Conservation (phyloP, 2,113 vertebrate genomes). For the Nibea coibor region DNA sequence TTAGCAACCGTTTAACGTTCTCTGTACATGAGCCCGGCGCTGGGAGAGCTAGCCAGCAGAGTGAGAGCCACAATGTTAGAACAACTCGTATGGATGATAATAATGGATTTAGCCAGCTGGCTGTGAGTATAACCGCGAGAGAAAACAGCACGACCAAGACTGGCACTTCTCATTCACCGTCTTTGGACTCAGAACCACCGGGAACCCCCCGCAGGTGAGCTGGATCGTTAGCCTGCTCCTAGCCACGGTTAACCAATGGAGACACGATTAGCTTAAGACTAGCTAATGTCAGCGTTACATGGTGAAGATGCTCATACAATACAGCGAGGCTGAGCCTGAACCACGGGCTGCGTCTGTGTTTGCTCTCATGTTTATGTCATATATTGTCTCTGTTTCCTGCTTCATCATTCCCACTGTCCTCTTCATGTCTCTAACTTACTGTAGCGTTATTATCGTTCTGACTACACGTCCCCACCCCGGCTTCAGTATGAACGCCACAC, state of each 20-base stretch:
- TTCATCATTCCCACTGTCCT: not conserved
- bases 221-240: conserved; percentile 51
- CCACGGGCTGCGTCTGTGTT: too few relatives aligned
- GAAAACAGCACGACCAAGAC: not conserved
- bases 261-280: conserved; percentile 16
- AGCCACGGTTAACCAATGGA: conserved; percentile 24
- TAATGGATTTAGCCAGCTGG: conserved; percentile 2
- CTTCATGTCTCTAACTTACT: not conserved
- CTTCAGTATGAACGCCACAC: not conserved
- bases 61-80: not conserved
- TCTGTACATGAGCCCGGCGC: conserved; percentile 39
- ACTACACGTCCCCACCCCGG: conserved; percentile 45
- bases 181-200: conserved; percentile 18
- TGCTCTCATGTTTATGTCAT: not conserved
- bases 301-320: not conserved
- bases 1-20: conserved; percentile 19
- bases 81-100: not conserved
- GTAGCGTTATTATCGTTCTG: not conserved
- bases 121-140: not conserved
- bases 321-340: too few relatives aligned
- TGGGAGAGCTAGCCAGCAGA: conserved; percentile 6
- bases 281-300: conserved; percentile 1
- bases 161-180: not conserved
- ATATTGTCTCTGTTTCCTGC: not conserved
- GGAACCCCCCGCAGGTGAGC: conserved; percentile 57